Evolutionary conservation across 2,113 vertebrate species (phyloP).

Genomic region (Pungitius pungitius): DNA sequence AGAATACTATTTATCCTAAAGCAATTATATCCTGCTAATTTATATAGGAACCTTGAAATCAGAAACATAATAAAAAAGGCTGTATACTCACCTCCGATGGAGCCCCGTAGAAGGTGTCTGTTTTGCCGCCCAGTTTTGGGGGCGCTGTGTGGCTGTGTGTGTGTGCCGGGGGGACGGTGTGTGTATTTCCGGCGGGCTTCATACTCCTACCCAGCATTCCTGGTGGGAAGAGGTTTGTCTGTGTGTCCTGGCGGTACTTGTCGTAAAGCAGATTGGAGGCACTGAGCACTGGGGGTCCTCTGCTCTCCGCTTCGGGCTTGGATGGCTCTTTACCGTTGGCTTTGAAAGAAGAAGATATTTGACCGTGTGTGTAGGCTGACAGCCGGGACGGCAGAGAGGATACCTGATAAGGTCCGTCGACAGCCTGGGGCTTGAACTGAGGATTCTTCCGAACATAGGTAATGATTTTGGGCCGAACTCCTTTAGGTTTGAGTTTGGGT

Average conservation of each 20-base stretch:
- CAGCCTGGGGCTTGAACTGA: conserved; percentile 83
- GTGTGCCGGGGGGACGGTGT: conserved; percentile 62
- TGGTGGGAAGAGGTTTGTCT: conserved; percentile 85
- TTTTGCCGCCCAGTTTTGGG: conserved; percentile 83
- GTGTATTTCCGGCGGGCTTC: conserved; percentile 86
- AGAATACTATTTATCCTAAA: neutral
- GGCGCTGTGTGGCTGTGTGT: conserved; percentile 84
- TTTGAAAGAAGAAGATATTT: conserved; percentile 66
- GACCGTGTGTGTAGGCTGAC: conserved; percentile 72
- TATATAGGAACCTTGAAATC: neutral
- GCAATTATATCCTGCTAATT: conserved; percentile 23
- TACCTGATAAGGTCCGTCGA: conserved; percentile 83
- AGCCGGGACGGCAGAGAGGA: conserved; percentile 84
- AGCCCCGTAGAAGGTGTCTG: conserved; percentile 80
- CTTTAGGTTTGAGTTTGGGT: conserved; percentile 89
- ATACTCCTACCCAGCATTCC: conserved; percentile 86
- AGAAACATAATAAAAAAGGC: neutral
- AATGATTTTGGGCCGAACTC: conserved; percentile 96
- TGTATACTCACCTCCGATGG: conserved; percentile 63
- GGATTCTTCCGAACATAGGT: conserved; percentile 93
- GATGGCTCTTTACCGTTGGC: conserved; percentile 72
- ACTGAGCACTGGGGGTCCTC: conserved; percentile 76
- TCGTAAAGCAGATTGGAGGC: conserved; percentile 85
- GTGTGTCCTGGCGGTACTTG: conserved; percentile 90
- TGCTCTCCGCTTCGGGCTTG: conserved; percentile 70